These are phyloP conservation scores for Agrochola litura DNA, from an alignment of 2,888 invertebrate genomes.

Conservation along the genomic window DNA sequence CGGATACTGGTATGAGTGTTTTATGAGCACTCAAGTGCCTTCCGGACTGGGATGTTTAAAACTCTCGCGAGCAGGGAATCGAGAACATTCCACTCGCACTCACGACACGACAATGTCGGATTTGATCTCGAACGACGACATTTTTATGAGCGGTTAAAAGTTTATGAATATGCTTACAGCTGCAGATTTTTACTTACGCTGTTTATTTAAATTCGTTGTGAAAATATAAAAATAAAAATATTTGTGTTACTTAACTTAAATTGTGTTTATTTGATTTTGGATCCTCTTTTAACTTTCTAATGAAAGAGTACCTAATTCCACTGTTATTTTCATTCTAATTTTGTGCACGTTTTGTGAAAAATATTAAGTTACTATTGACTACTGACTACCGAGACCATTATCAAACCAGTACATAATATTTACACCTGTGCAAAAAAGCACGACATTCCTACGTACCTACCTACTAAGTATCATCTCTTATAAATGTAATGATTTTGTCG, in stretches of 20 bases:
- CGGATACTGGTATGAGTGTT: slow-evolving; percentile 84
- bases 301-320: not conserved
- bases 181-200: slow-evolving; percentile 61
- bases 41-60: slow-evolving; percentile 85
- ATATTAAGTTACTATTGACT: not conserved
- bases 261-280: slow-evolving; percentile 2
- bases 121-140: slow-evolving; percentile 79
- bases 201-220: slow-evolving; percentile 48
- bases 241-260: not conserved
- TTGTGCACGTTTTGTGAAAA: not conserved
- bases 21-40: slow-evolving; percentile 87
- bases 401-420: not conserved
- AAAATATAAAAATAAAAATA: slow-evolving; percentile 2
- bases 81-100: slow-evolving; percentile 81
- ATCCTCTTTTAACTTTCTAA: not conserved
- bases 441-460: not conserved
- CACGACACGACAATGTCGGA: slow-evolving; percentile 84
- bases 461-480: not conserved
- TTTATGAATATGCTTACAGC: slow-evolving; percentile 77
- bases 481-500: not conserved
- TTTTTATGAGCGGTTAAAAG: slow-evolving; percentile 81
- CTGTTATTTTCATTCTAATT: not conserved
- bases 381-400: not conserved
- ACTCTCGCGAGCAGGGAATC: slow-evolving; percentile 79
- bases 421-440: not conserved